Conservation (phyloP, 2,888 invertebrate species). For the Bimastos eiseni region DNA sequence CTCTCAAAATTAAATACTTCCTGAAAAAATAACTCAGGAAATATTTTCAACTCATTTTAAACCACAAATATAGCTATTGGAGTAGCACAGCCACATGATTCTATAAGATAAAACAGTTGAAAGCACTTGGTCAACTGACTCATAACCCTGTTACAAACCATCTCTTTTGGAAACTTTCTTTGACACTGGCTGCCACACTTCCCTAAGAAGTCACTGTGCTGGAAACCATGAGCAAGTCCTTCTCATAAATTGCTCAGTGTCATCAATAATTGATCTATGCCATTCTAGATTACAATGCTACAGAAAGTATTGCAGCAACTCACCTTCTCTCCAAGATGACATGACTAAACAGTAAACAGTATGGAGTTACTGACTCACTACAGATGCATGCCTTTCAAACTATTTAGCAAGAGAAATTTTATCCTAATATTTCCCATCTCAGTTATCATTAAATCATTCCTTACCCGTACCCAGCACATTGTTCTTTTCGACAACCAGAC, state of each 20-base stretch:
- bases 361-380: not conserved
- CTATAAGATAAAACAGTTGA: not conserved
- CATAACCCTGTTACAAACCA: not conserved
- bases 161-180: not conserved
- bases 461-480: not conserved
- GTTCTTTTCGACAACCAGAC: conserved; percentile 31
- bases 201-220: not conserved
- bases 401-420: not conserved
- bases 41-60: too few species aligned
- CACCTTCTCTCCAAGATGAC: not conserved
- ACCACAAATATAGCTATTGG: not conserved
- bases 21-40: too few species aligned
- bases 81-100: not conserved
- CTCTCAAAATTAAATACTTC: too few species aligned
- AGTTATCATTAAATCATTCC: not conserved
- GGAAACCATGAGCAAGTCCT: not conserved
- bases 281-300: not conserved
- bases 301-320: not conserved
- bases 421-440: not conserved
- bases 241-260: not conserved
- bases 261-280: not conserved
- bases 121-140: not conserved
- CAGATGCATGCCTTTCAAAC: not conserved
- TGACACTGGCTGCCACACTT: not conserved
- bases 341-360: not conserved